These are phyloP conservation scores for Masticophis lateralis DNA, from an alignment of 2,797 vertebrate species.

Conservation along the genomic window DNA sequence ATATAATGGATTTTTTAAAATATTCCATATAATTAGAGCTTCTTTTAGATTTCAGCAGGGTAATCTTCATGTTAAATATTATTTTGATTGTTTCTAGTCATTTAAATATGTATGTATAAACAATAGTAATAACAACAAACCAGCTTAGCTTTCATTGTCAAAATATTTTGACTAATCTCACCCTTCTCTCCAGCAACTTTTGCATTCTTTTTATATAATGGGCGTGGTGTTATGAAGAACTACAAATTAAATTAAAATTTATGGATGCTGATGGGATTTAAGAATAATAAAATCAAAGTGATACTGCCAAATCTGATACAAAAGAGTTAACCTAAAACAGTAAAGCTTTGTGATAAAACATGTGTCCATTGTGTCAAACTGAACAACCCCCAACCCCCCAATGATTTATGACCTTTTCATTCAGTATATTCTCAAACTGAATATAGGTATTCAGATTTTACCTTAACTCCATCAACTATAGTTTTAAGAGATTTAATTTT, in stretches of 20 bases:
- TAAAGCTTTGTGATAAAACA: neutral
- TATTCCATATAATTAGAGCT: conserved; percentile 3
- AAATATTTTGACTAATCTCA: neutral
- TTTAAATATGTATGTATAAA: neutral
- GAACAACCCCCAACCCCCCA: conserved; percentile 19
- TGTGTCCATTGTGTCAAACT: conserved; percentile 33
- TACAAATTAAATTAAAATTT: neutral
- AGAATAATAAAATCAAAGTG: neutral
- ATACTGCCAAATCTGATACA: conserved; percentile 6
- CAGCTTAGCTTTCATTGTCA: neutral
- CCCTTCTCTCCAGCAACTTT: neutral
- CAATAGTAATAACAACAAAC: neutral
- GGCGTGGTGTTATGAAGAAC: neutral
- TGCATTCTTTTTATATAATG: neutral
- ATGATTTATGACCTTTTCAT: conserved; percentile 30
- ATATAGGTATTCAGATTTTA: conserved; percentile 33
- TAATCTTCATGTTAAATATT: conserved; percentile 3
- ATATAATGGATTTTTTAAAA: conserved; percentile 39
- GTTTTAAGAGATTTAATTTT: conserved; percentile 18
- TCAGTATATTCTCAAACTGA: conserved; percentile 31
- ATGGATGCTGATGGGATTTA: neutral
- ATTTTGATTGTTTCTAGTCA: conserved; percentile 3
- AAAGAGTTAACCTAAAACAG: neutral
- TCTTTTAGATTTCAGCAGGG: conserved; percentile 24
- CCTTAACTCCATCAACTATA: conserved; percentile 7